Evolutionary conservation across 1,140 invertebrate species (phyloP).

Genomic region (Drosophila pallidifrons): DNA sequence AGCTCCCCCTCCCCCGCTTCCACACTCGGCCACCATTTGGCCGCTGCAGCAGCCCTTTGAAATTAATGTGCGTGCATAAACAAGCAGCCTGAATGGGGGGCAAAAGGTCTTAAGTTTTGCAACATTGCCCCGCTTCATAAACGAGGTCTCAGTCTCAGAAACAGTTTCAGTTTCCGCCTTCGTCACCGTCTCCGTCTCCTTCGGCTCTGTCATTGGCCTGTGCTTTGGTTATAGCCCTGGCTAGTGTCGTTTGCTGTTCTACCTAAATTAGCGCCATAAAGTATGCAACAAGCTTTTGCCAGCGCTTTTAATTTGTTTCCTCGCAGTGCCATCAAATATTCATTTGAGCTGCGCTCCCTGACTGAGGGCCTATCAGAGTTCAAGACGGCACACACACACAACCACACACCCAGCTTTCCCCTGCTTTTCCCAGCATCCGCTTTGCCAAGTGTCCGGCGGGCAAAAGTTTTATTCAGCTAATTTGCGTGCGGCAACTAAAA

Average conservation of each 20-base stretch:
- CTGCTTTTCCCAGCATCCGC: not conserved
- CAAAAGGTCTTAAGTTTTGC: slow-evolving; percentile 53
- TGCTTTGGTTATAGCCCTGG: slow-evolving; percentile 5
- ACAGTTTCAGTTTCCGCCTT: not conserved
- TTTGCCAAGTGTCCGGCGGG: slow-evolving; percentile 24
- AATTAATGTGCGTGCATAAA: slow-evolving; percentile 82
- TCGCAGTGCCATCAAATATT: slow-evolving; percentile 72
- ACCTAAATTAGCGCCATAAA: slow-evolving; percentile 80
- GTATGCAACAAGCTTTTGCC: slow-evolving; percentile 78
- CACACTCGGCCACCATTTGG: slow-evolving; percentile 21
- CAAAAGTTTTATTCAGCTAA: slow-evolving; percentile 69
- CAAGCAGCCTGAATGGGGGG: slow-evolving; percentile 41
- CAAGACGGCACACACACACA: slow-evolving; percentile 39
- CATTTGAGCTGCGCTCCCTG: slow-evolving; percentile 62
- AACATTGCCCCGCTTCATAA: slow-evolving; percentile 48
- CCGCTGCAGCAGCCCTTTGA: slow-evolving; percentile 54
- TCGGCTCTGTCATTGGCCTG: not conserved
- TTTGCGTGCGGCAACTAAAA: slow-evolving; percentile 75
- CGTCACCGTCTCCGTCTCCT: not conserved
- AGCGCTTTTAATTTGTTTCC: slow-evolving; percentile 75
- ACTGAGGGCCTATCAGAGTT: slow-evolving; percentile 44
- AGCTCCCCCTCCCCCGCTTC: not conserved
- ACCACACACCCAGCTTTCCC: not conserved
- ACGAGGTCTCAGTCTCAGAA: not conserved
- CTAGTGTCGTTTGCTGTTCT: slow-evolving; percentile 37